Base-by-base conservation (phyloP, 2,113 vertebrate genomes). In the Sinocyclocheilus rhinocerous region DNA sequence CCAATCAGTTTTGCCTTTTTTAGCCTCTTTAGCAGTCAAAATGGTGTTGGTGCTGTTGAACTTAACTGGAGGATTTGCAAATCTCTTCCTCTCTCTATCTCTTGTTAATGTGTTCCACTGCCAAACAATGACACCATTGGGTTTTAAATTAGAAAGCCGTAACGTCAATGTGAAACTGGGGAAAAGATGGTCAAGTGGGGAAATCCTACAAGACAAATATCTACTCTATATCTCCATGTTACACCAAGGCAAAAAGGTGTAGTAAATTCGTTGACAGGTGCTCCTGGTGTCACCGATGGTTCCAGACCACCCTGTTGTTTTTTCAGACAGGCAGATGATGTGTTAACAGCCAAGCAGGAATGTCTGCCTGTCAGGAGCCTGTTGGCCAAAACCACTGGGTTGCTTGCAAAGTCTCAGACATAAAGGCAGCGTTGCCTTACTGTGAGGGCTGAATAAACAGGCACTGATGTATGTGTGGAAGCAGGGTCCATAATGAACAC, bases 381-480 rank as follows among this genome's bases (percentile, higher is more conserved):
- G 18, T n/a, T 63, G 55, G 57, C 59, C 83, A 48, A 48, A 76
- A 85, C 57, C 55, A 20, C 18, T 61, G 52, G 29, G 76, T 73
- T 79, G 26, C 76, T 26, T 67, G 16, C 16, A 57, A 45, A 42
- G 45, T 16, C 75, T 22, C 8, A 13, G 29, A 59, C 26, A 13
- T 59, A n/a, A 79, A 59, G 29, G 76, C 9, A 73, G 50, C 6
- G 4, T 61, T 42, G 6, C 33, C 29, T 1, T 48, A 65, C 78
- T 48, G 39, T 65, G 78, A 65, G 57, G n/a, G 15, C 78, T 65
- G 78, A 81, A 81, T 48, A 81, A 65, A 45, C n/a, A 81, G n/a
- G 24, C 4, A 24, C 20, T 48, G 24, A 81, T 81, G 59, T 81
- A 81, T 26, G 12, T 29, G 39, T 65, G 59, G 12, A n/a, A n/a